phyloP scores from a whole-genome alignment of 2,113 vertebrate species.

The Lontra canadensis region DNA sequence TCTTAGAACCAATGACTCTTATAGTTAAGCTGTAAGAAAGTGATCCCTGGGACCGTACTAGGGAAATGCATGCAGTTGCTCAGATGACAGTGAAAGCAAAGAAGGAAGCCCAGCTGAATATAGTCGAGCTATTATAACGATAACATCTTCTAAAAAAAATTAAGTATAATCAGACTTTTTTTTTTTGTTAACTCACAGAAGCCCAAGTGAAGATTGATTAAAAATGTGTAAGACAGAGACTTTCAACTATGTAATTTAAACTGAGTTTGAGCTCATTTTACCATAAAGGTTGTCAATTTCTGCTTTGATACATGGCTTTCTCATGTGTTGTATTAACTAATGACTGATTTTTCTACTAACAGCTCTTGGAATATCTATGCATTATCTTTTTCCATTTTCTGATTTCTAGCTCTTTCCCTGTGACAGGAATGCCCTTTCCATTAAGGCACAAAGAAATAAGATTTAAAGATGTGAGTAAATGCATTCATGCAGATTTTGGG shows the following conservation, averaged over 20 bases:
- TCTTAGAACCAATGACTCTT: neutral
- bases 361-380: neutral
- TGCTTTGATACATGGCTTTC: neutral
- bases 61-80: neutral
- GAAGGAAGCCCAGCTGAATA: neutral
- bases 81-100: neutral
- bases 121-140: neutral
- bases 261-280: neutral
- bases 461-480: neutral
- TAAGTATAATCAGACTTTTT: neutral
- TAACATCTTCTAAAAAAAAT: neutral
- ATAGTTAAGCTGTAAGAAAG: neutral
- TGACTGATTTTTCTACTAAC: neutral
- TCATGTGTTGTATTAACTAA: neutral
- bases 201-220: neutral
- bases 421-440: neutral
- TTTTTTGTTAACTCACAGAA: neutral
- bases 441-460: neutral
- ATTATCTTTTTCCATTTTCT: neutral
- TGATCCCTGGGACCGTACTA: neutral
- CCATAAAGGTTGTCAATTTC: neutral
- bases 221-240: neutral
- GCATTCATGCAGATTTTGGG: neutral
- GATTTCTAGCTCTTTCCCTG: neutral
- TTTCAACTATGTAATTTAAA: neutral